These are phyloP conservation scores for Beris chalybata DNA, from an alignment of 2,888 invertebrate genomes.

Conservation along the genomic window DNA sequence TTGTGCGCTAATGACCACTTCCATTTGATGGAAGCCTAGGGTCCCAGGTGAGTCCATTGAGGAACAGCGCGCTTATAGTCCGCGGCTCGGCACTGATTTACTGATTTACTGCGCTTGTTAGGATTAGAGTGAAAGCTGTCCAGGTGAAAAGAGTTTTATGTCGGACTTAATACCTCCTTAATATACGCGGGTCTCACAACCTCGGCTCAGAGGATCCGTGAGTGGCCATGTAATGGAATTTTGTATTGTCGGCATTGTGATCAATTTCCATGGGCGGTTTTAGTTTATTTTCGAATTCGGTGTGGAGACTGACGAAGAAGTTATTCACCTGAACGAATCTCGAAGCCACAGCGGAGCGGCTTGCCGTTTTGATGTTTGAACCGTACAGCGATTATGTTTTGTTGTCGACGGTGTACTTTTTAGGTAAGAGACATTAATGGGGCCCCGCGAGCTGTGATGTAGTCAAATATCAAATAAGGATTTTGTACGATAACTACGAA, in stretches of 20 bases:
- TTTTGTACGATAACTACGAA: constrained; percentile 25
- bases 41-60: no score
- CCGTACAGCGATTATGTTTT: constrained; percentile 22
- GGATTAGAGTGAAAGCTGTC: no score
- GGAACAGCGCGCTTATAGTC: no score
- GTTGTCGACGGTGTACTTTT: constrained; percentile 28
- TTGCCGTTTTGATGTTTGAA: constrained; percentile 21
- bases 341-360: constrained; percentile 8
- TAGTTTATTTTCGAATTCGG: not conserved
- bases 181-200: no score
- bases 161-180: no score
- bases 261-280: constrained; percentile 12
- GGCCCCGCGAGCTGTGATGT: constrained; percentile 10
- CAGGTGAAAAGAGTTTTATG: no score
- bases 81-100: no score
- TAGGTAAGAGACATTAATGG: constrained; percentile 28
- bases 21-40: no score
- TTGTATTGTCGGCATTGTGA: constrained; percentile 6
- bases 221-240: constrained; percentile 2
- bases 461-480: constrained; percentile 18
- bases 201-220: constrained; percentile 2
- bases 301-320: constrained; percentile 1
- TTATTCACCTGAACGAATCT: constrained; percentile 21
- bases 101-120: no score
- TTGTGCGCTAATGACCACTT: no score